phyloP scores from a whole-genome alignment of 2,888 invertebrate genomes.

The Clunio marinus region DNA sequence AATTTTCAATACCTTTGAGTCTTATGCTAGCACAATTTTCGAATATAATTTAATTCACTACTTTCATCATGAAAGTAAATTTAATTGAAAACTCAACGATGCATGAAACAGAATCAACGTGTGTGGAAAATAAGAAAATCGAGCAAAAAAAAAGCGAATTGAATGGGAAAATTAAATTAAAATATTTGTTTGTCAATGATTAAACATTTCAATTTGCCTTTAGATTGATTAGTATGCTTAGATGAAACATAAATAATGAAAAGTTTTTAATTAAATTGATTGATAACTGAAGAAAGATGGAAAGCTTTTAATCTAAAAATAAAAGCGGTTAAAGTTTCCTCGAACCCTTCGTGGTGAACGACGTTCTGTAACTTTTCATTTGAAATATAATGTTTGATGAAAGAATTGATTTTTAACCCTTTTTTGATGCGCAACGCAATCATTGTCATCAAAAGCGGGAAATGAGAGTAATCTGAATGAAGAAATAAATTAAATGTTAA shows the following conservation, averaged over 20 bases:
- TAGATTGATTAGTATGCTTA: neutral
- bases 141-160: too few species aligned
- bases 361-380: too few species aligned
- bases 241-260: too few species aligned
- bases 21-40: neutral
- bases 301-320: too few species aligned
- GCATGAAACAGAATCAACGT: slow-evolving; percentile 9
- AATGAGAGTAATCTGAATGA: slow-evolving; percentile 8
- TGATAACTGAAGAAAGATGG: too few species aligned
- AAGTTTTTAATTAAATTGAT: too few species aligned
- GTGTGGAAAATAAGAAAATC: too few species aligned
- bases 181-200: neutral
- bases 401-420: neutral
- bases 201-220: neutral
- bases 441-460: neutral
- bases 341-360: too few species aligned
- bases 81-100: slow-evolving; percentile 19
- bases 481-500: slow-evolving; percentile 10
- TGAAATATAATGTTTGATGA: too few species aligned
- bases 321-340: too few species aligned
- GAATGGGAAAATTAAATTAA: slow-evolving; percentile 14
- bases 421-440: neutral
- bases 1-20: neutral
- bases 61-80: neutral
- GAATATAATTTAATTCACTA: neutral